Base-by-base conservation (phyloP, 2,797 vertebrate genomes). In the Myotis findleyi region DNA sequence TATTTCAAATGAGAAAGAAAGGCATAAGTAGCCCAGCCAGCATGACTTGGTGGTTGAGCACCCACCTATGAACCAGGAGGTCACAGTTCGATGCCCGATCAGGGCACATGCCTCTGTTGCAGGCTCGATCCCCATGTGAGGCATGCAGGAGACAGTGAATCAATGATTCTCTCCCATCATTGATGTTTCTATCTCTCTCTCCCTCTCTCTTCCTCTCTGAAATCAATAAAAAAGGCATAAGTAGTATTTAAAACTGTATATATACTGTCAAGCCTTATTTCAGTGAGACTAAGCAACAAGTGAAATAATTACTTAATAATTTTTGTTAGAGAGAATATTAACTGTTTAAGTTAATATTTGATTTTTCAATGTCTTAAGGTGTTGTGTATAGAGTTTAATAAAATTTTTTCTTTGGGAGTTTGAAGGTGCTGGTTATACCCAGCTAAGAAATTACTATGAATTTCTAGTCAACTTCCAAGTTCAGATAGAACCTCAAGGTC, bases 1-100 rank as follows among this genome's bases (percentile, higher is more conserved):
- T 18, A 79, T 44, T 89, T 89, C 18, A 71, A 92, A 85, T 87
- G 25, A 89, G 75, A 91, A 89, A 91, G 16, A 66, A 81, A 89
- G 23, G 16, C 44, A 87, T 44, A 53, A 18, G 36, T 55, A 62
- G 16, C 27, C 59, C 59, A 62, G 27, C 27, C 30, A 62, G 59
- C 59, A 62, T 62, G 57, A 59, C 25, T 27, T 59, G 59, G 59
- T 30, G 59, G 59, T 62, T 62, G 27, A 62, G 59, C 5, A 0
- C 12, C 13, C 12, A 30, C 6, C 12, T 30, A 30, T 62, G 27
- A 62, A 62, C 13, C 59, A 62, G 59, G 27, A 62, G 27, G 59
- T 62, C 59, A 62, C 27, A 62, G 13, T 62, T 62, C 2, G 12
- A 30, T 62, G 59, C 59, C 59, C 6, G 1, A 12, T 62, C 59